Evolutionary conservation across 2,113 vertebrate genomes (phyloP), one percentile per base, ranked within the genome.

Genomic region (Lanius collurio): DNA sequence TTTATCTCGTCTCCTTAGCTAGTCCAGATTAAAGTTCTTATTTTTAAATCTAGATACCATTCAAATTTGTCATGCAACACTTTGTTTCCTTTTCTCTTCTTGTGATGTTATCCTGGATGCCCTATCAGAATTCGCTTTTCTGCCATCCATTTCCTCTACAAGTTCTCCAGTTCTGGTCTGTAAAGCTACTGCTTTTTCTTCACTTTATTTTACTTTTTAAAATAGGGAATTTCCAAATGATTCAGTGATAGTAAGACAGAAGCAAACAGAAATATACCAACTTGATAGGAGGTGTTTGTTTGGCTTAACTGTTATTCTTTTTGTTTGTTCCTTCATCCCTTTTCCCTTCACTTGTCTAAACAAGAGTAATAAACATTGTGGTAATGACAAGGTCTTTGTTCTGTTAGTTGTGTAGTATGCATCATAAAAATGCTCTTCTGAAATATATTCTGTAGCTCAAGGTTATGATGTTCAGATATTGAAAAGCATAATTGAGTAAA

Each of bases 131-230:
- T 56, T 90, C 56, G 47, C 80, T 94, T 94, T 92, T 94, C 80
- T 93, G 68, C 64, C 41, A 47, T 91, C 76, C 31, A 37, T 93
- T 90, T 92, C 69, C 31, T 89, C 73, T 86, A 74, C 63, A 92
- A 70, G 55, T 76, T 83, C 46, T 95, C 47, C 75, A 83, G 63
- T 77, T 95, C 75, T 92, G 85, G 46, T 90, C 63, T 94, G 67
- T 90, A 88, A 90, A 92, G 88, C 47, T 81, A 15, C 77, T 91
- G 60, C 68, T 87, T 89, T 95, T 92, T 89, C 56, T 91, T 94
- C 31, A 31, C 49, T 78, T 78, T 49, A 37, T 89, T 89, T 95
- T 64, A 42, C 56, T 87, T 71, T 83, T 26, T 91, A 15, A 70
- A 81, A 37, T 70, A 86, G 42, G 31, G 59, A 37, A 41, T 87